These are phyloP conservation scores for Mizuhopecten yessoensis DNA, from an alignment of 1,140 invertebrate species.

Conservation along the genomic window DNA sequence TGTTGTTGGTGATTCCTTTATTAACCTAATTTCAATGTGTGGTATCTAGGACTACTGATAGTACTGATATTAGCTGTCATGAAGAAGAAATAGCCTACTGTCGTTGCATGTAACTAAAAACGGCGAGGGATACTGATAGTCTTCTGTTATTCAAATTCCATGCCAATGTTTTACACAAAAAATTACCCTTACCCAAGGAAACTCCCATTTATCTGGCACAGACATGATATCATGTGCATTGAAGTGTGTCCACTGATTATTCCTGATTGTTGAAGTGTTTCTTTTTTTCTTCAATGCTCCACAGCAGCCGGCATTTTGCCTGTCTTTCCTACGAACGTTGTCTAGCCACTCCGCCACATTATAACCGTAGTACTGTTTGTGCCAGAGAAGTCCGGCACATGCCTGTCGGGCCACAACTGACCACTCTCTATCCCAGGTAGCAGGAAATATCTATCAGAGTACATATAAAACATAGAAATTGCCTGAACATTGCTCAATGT, in stretches of 20 bases:
- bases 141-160: no score
- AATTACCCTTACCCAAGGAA: constrained; percentile 81
- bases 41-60: no score
- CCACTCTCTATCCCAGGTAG: constrained; percentile 53
- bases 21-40: no score
- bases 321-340: constrained; percentile 28
- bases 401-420: constrained; percentile 76
- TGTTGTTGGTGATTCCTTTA: no score
- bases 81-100: no score
- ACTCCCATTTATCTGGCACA: constrained; percentile 84
- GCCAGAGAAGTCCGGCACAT: constrained; percentile 82
- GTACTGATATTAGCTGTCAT: no score
- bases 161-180: no score
- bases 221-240: constrained; percentile 80
- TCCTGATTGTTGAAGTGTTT: constrained; percentile 51
- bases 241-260: constrained; percentile 80
- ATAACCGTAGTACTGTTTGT: constrained; percentile 82
- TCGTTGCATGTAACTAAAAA: no score
- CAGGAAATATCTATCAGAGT: constrained; percentile 52
- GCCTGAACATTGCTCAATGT: no score
- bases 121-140: no score
- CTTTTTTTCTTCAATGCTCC: constrained; percentile 41
- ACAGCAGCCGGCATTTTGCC: constrained; percentile 37
- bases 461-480: background rate
- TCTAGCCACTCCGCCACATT: constrained; percentile 44